Conservation (phyloP, 2,113 vertebrate species). For the Daboia siamensis region DNA sequence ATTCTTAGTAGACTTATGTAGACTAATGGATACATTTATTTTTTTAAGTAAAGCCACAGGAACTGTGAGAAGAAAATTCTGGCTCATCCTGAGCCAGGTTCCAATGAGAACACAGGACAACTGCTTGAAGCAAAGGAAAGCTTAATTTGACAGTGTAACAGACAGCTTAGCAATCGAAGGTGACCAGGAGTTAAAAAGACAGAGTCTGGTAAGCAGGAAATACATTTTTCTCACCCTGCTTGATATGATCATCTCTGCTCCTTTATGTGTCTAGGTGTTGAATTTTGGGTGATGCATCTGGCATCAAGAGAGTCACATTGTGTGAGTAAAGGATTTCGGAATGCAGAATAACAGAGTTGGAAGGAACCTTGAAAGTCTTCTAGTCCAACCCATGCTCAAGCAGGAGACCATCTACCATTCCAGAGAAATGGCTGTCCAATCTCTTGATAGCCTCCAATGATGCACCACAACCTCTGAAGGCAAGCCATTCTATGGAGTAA, state of each 20-base stretch:
- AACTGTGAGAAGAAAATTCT: neutral
- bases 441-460: too few relatives aligned
- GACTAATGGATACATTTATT: neutral
- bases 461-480: too few relatives aligned
- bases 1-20: neutral
- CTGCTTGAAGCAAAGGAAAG: neutral
- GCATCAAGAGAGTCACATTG: neutral
- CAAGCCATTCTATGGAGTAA: too few relatives aligned
- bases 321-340: neutral
- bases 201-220: neutral
- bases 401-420: too few relatives aligned
- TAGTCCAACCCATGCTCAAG: neutral
- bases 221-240: neutral
- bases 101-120: neutral
- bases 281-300: neutral
- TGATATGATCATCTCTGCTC: neutral
- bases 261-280: neutral
- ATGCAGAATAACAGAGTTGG: neutral
- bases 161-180: neutral
- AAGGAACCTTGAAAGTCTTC: neutral
- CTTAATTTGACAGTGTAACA: neutral
- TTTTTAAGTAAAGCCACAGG: neutral
- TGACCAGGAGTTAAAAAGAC: neutral
- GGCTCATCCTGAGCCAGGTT: neutral
- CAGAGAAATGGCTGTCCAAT: too few relatives aligned